Conservation (phyloP, 2,888 invertebrate species). For the Tromatobia lineatoria region DNA sequence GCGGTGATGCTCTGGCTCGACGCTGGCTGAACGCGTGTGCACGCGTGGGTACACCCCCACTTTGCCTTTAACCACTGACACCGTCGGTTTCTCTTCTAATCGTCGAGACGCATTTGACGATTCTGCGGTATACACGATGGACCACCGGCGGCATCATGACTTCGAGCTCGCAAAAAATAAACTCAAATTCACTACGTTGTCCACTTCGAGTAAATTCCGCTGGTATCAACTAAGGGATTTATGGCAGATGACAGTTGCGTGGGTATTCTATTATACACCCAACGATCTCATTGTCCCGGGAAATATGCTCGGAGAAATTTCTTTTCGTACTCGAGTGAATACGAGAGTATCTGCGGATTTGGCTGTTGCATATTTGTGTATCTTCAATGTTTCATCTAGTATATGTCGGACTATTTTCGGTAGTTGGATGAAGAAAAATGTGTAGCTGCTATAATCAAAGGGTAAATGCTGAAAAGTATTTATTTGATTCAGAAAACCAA, state of each 20-base stretch:
- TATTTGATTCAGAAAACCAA: too few species aligned
- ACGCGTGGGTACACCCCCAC: constrained; percentile 82
- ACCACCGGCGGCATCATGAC: constrained; percentile 1
- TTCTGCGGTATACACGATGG: constrained; percentile 68
- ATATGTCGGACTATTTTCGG: constrained; percentile 52
- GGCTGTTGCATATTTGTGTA: constrained; percentile 9
- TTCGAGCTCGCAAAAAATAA: constrained; percentile 8
- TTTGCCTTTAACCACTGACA: constrained; percentile 77
- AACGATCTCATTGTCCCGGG: constrained; percentile 29
- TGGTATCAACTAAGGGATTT: background rate
- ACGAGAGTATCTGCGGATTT: constrained; percentile 10
- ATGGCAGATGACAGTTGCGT: constrained; percentile 19
- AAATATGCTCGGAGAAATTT: background rate
- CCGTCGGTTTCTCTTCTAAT: constrained; percentile 65
- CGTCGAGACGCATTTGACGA: constrained; percentile 72
- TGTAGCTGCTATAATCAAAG: background rate
- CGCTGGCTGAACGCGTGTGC: constrained; percentile 76
- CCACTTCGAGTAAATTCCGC: constrained; percentile 27
- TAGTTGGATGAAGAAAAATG: constrained; percentile 30
- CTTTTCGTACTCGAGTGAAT: background rate
- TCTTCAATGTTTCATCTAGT: constrained; percentile 25
- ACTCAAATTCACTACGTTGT: background rate
- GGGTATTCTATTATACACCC: background rate
- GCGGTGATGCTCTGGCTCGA: constrained; percentile 28
- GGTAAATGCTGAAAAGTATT: too few species aligned